Conservation (phyloP, 2,797 vertebrate species). For the Rhinichthys osculus region DNA sequence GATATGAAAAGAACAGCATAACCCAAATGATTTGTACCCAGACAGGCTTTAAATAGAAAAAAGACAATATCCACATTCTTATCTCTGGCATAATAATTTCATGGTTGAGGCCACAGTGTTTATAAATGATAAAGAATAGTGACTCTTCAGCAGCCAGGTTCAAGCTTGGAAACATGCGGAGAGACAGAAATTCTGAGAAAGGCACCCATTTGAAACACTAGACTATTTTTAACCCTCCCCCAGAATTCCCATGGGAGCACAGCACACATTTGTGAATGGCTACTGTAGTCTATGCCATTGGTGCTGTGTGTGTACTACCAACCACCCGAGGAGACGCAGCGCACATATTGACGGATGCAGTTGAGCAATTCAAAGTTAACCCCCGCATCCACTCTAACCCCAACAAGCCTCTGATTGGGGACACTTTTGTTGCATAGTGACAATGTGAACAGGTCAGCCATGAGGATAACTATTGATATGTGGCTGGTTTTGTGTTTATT, state of each 20-base stretch:
- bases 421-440: constrained; percentile 36
- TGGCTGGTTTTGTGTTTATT: constrained; percentile 16
- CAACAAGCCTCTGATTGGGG: constrained; percentile 8
- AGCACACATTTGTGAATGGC: constrained; percentile 40
- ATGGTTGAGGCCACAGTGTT: constrained; percentile 38
- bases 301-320: constrained; percentile 36
- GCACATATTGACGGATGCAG: constrained; percentile 29
- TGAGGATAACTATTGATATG: constrained; percentile 21
- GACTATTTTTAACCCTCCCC: constrained; percentile 34
- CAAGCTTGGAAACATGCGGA: not conserved
- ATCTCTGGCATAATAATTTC: constrained; percentile 36
- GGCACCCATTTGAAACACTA: constrained; percentile 26
- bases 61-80: constrained; percentile 37
- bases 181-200: constrained; percentile 32
- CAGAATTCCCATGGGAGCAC: constrained; percentile 31
- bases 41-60: constrained; percentile 30
- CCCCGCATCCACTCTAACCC: not conserved
- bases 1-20: constrained; percentile 33
- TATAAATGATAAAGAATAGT: constrained; percentile 24
- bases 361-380: constrained; percentile 21
- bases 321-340: constrained; percentile 50
- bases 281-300: constrained; percentile 24
- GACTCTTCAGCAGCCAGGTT: constrained; percentile 2
- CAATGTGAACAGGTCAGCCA: constrained; percentile 43
- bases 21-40: constrained; percentile 22